Evolutionary conservation across 2,113 vertebrate species (phyloP).

Genomic region (Indicator maculatus): DNA sequence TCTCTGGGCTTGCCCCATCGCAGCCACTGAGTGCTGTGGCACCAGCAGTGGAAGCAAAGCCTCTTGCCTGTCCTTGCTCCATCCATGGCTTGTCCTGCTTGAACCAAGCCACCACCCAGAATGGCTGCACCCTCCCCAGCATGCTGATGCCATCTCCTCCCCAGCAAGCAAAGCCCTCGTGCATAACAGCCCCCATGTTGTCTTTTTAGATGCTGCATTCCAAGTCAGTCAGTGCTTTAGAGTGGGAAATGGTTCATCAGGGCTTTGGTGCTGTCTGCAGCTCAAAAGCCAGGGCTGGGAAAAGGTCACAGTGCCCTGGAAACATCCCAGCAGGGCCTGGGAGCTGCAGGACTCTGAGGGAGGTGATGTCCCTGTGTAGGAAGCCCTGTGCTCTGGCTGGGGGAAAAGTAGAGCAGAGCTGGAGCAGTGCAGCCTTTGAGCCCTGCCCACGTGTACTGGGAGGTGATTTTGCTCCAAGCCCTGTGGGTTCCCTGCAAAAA

Average conservation of each 20-base stretch:
- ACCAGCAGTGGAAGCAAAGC: constrained; percentile 26
- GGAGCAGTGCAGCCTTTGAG: background rate
- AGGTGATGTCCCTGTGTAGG: background rate
- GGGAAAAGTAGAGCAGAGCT: background rate
- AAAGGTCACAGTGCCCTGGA: background rate
- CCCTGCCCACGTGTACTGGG: background rate
- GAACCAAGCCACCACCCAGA: background rate
- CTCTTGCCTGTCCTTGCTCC: constrained; percentile 39
- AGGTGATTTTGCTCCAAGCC: background rate
- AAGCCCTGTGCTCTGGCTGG: background rate
- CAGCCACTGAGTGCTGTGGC: background rate
- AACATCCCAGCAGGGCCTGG: background rate
- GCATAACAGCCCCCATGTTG: background rate
- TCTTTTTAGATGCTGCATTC: constrained; percentile 5
- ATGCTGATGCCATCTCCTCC: constrained; percentile 26
- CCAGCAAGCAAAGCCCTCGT: background rate
- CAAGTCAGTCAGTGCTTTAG: background rate
- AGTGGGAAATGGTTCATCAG: constrained; percentile 6
- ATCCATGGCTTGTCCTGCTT: constrained; percentile 33
- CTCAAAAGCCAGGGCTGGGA: background rate
- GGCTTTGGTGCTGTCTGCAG: background rate
- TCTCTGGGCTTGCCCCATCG: background rate
- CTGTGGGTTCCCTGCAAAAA: background rate
- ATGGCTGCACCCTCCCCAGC: background rate
- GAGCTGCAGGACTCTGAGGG: background rate